A percentile compares a stretch with the other conserved stretches of the same genome.
Conservation (phyloP, 2,888 invertebrate species). For the Chaetogeoica ovagalla region DNA sequence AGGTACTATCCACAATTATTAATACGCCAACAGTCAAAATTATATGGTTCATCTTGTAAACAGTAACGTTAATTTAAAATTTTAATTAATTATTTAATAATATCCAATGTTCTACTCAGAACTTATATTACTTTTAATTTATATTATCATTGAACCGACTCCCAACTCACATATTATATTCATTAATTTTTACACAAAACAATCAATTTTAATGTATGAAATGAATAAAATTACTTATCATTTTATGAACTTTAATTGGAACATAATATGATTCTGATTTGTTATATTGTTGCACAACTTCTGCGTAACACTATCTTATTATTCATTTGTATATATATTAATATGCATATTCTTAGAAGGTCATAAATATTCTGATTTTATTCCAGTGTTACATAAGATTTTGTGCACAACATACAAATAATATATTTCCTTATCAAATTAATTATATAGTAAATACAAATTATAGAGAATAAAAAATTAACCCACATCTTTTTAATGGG, state of each 20-base stretch:
- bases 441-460: no score
- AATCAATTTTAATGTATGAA: neutral
- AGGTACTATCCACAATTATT: slow-evolving; percentile 1
- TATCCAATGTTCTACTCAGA: neutral
- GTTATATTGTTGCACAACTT: slow-evolving; percentile 5
- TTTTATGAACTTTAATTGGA: slow-evolving; percentile 2
- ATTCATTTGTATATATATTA: neutral
- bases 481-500: no score
- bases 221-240: neutral
- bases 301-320: neutral
- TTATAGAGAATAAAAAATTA: no score
- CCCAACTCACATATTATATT: neutral
- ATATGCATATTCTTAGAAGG: neutral
- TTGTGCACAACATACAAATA: neutral
- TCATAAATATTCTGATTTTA: neutral
- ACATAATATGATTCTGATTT: neutral
- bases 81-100: no score
- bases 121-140: neutral
- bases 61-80: no score
- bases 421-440: no score
- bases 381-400: neutral
- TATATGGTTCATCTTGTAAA: neutral
- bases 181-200: neutral
- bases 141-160: neutral
- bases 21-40: neutral